A percentile compares a stretch with the other conserved stretches of the same genome.
Evolutionary conservation across 2,888 invertebrate genomes (phyloP).

Genomic region (Melitaea athalia): DNA sequence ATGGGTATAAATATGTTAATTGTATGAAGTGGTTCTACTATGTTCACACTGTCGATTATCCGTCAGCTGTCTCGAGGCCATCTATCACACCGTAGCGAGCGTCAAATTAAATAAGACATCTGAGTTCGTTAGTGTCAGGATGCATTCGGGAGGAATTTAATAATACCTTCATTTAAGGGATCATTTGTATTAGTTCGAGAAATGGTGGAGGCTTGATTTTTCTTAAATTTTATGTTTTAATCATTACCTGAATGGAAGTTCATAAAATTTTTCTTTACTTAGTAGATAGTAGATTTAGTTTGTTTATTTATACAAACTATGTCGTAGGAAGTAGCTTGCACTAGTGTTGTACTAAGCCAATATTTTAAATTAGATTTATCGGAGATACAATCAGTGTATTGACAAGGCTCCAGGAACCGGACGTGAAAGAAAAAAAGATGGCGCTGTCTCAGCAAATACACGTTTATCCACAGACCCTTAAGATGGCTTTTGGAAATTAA

Average conservation of each 20-base stretch:
- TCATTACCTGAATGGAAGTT: not conserved
- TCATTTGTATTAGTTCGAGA: not conserved
- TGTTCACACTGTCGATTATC: slow-evolving; percentile 30
- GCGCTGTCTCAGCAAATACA: too few relatives aligned
- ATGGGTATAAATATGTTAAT: slow-evolving; percentile 44
- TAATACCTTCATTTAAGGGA: slow-evolving; percentile 2
- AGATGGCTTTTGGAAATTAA: too few relatives aligned
- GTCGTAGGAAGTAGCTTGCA: too few relatives aligned
- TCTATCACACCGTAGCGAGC: slow-evolving; percentile 56
- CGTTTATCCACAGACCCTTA: too few relatives aligned
- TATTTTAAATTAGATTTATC: too few relatives aligned
- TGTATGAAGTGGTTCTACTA: slow-evolving; percentile 20
- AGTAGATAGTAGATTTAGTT: too few relatives aligned
- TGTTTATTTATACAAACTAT: too few relatives aligned
- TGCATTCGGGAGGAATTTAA: slow-evolving; percentile 19
- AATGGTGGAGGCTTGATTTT: not conserved
- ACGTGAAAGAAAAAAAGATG: too few relatives aligned
- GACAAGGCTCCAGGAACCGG: too few relatives aligned
- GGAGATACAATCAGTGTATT: too few relatives aligned
- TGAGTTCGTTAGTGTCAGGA: slow-evolving; percentile 31
- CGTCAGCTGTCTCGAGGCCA: slow-evolving; percentile 43
- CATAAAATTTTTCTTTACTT: too few relatives aligned
- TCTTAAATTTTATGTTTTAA: not conserved
- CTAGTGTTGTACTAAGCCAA: too few relatives aligned
- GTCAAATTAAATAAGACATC: slow-evolving; percentile 38